phyloP scores from a whole-genome alignment of 2,888 invertebrate species.

The Cephus sareptanus region DNA sequence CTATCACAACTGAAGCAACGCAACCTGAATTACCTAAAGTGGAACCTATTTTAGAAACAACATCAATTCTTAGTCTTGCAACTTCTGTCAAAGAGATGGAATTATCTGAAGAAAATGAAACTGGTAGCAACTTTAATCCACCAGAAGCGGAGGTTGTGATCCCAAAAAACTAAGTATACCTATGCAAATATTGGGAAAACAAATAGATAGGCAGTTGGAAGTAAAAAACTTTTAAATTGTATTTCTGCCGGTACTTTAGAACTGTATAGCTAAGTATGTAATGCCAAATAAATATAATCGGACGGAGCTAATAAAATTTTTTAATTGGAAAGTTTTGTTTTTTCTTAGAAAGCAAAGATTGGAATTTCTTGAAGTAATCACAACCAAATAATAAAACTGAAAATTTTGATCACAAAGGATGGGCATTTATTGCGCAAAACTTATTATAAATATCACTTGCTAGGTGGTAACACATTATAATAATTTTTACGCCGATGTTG shows the following conservation, averaged over 20 bases:
- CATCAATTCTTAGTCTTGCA: not conserved
- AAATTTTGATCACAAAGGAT: slow-evolving; percentile 12
- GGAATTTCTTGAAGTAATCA: not conserved
- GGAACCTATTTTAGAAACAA: not conserved
- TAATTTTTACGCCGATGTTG: slow-evolving; percentile 51
- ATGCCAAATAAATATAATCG: not conserved
- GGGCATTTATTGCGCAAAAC: slow-evolving; percentile 40
- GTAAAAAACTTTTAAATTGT: not conserved
- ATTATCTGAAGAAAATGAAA: not conserved
- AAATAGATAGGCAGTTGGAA: not conserved
- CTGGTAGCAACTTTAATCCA: not conserved
- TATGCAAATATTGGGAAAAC: not conserved
- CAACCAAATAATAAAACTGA: not conserved
- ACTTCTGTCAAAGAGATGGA: not conserved
- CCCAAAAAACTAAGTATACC: not conserved
- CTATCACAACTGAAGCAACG: not conserved
- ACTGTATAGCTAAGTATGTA: not conserved
- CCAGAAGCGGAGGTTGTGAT: slow-evolving; percentile 1
- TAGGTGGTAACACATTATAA: slow-evolving; percentile 48
- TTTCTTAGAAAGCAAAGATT: too few species aligned
- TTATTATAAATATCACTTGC: slow-evolving; percentile 49
- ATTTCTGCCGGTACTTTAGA: not conserved
- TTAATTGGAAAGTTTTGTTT: not conserved
- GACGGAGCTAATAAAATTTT: not conserved
- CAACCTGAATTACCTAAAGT: not conserved